A percentile compares a stretch with the other conserved stretches of the same genome.
Evolutionary conservation across 2,888 invertebrate genomes (phyloP).

Genomic region (Hyppa rectilinea): DNA sequence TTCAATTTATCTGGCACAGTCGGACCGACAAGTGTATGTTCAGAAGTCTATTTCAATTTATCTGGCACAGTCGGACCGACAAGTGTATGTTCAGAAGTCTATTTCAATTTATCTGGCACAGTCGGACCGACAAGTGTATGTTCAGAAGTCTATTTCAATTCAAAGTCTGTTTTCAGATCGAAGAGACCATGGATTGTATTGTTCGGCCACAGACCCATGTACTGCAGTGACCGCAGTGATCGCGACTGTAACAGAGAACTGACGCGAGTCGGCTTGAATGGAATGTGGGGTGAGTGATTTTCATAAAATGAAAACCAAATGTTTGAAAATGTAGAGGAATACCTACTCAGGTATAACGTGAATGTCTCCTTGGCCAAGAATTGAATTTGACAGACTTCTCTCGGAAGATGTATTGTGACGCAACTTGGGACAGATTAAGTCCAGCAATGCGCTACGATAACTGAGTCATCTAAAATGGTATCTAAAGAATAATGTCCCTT

Average conservation of each 20-base stretch:
- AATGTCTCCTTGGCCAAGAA: too few relatives aligned
- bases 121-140: background rate
- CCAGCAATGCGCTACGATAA: background rate
- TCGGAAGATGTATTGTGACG: too few relatives aligned
- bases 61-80: background rate
- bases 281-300: constrained; percentile 91
- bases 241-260: constrained; percentile 94
- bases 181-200: constrained; percentile 95
- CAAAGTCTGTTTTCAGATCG: constrained; percentile 80
- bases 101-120: background rate
- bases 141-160: background rate
- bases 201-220: constrained; percentile 97
- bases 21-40: background rate
- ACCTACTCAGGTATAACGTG: too few relatives aligned
- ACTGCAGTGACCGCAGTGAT: constrained; percentile 95
- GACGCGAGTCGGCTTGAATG: constrained; percentile 92
- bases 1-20: background rate
- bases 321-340: too few relatives aligned
- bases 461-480: too few relatives aligned
- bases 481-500: too few relatives aligned
- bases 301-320: too few relatives aligned
- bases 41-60: background rate
- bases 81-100: background rate
- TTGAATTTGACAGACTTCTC: too few relatives aligned
- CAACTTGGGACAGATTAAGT: background rate